These are phyloP conservation scores for Hyles euphorbiae DNA, from an alignment of 1,140 invertebrate species.

Conservation along the genomic window DNA sequence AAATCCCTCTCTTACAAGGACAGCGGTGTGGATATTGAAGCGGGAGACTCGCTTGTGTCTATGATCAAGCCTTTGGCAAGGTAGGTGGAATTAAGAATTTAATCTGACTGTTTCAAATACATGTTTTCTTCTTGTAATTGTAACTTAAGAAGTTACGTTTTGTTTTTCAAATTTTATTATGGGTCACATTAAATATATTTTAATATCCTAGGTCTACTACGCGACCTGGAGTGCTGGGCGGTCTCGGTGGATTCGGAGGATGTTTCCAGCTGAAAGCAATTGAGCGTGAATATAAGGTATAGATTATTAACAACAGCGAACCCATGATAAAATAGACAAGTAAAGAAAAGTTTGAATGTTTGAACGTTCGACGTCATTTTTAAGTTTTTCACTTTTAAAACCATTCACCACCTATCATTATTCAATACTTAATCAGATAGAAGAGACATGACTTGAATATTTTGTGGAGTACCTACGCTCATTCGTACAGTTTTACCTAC, in stretches of 20 bases:
- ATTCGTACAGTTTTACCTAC: no score
- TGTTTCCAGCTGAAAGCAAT: slow-evolving; percentile 80
- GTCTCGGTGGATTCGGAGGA: slow-evolving; percentile 93
- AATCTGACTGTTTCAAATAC: background rate
- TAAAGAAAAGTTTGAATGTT: no score
- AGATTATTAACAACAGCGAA: background rate
- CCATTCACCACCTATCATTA: no score
- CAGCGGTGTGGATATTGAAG: slow-evolving; percentile 92
- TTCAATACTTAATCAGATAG: no score
- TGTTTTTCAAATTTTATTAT: no score
- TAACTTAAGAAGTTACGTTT: no score
- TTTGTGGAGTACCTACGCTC: no score
- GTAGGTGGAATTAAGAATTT: slow-evolving; percentile 21
- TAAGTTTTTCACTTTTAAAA: no score
- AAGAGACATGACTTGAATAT: no score
- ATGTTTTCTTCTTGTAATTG: no score
- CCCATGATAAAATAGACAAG: no score
- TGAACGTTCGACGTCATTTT: no score
- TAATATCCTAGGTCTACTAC: slow-evolving; percentile 73
- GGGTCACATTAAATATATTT: background rate
- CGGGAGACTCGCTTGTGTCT: slow-evolving; percentile 88
- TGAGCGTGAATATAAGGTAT: slow-evolving; percentile 64
- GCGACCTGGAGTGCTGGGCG: slow-evolving; percentile 82
- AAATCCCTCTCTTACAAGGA: slow-evolving; percentile 83
- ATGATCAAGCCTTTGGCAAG: slow-evolving; percentile 87